These are phyloP conservation scores for Antennarius maculatus DNA, from an alignment of 2,797 vertebrate genomes.

Conservation along the genomic window DNA sequence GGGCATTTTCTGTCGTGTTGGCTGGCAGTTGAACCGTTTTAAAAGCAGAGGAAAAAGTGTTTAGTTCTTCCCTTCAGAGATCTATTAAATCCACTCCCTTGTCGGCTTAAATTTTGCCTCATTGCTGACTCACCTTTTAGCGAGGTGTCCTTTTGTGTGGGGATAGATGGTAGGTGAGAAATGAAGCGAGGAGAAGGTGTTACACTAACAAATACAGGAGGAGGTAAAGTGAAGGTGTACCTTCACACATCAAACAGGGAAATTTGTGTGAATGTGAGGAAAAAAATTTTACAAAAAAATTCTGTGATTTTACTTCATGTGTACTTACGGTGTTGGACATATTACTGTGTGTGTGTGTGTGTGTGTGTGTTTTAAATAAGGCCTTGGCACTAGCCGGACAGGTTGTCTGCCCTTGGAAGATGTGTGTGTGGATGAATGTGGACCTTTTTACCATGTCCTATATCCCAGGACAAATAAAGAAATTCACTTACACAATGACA, in stretches of 20 bases:
- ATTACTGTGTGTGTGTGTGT: background rate
- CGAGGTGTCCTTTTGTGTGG: constrained; percentile 41
- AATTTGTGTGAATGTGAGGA: constrained; percentile 23
- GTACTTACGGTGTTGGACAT: background rate
- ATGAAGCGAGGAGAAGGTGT: constrained; percentile 20
- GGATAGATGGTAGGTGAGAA: constrained; percentile 34
- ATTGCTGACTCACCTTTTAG: constrained; percentile 45
- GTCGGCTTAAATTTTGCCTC: constrained; percentile 60
- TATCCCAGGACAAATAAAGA: constrained; percentile 60
- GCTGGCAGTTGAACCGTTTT: constrained; percentile 18
- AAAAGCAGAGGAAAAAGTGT: constrained; percentile 18
- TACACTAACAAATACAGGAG: constrained; percentile 48
- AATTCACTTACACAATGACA: constrained; percentile 30
- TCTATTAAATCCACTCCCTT: constrained; percentile 33
- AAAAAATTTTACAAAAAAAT: constrained; percentile 16
- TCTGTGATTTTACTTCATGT: constrained; percentile 18
- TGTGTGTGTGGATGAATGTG: constrained; percentile 45
- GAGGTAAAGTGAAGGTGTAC: constrained; percentile 54
- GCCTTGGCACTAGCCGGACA: constrained; percentile 7
- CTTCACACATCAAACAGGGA: constrained; percentile 49
- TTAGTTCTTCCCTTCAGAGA: constrained; percentile 32
- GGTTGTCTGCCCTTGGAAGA: constrained; percentile 58
- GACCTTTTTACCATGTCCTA: constrained; percentile 57
- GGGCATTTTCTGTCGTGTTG: constrained; percentile 44
- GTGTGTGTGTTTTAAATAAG: constrained; percentile 41